phyloP scores from a whole-genome alignment of 2,113 vertebrate genomes.

The Addax nasomaculatus region DNA sequence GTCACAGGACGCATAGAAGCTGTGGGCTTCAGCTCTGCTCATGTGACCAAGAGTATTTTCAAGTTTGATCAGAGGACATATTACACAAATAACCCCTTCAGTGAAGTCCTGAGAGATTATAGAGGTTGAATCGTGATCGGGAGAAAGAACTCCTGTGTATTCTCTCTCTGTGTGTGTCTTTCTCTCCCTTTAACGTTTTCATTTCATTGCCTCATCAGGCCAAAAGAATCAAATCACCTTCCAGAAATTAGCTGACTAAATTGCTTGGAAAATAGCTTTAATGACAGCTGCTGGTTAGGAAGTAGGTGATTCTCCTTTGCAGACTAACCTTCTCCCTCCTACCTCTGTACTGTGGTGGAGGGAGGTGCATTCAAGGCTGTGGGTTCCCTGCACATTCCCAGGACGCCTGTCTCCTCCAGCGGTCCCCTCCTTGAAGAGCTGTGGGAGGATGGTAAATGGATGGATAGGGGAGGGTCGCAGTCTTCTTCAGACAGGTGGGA shows the following conservation, averaged over 20 bases:
- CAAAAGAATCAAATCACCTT: background rate
- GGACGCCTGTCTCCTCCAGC: background rate
- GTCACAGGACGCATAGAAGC: background rate
- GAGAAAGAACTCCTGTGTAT: background rate
- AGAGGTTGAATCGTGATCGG: background rate
- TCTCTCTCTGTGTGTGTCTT: background rate
- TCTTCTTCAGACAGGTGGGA: background rate
- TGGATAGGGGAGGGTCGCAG: background rate
- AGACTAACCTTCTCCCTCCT: background rate
- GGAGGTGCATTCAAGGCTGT: fast-evolving
- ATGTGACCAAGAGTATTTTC: background rate
- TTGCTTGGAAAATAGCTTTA: background rate
- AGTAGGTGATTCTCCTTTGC: background rate
- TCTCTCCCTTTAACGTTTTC: background rate
- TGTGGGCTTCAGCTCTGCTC: background rate
- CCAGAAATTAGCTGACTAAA: background rate
- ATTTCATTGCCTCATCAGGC: background rate
- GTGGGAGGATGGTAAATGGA: background rate
- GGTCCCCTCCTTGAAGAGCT: background rate
- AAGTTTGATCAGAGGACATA: background rate
- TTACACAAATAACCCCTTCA: background rate
- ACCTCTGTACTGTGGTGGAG: background rate
- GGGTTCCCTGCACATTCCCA: fast-evolving
- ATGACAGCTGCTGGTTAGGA: background rate
- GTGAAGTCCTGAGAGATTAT: background rate